These are phyloP conservation scores for Clangula hyemalis DNA, from an alignment of 2,797 vertebrate species.

Conservation along the genomic window DNA sequence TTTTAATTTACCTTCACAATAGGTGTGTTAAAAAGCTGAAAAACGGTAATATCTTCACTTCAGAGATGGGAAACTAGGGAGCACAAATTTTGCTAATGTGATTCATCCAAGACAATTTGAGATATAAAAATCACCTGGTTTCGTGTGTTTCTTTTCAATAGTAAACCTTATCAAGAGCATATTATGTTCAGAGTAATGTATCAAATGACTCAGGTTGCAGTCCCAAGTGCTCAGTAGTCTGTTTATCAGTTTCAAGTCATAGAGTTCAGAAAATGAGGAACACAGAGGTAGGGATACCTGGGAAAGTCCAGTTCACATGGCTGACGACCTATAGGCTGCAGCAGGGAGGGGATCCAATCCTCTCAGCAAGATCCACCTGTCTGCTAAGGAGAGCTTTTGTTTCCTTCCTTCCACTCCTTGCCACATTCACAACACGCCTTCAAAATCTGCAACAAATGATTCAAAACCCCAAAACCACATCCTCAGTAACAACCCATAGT, in stretches of 20 bases:
- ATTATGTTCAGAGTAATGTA: neutral
- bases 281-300: neutral
- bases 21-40: neutral
- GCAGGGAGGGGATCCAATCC: neutral
- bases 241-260: fast-evolving
- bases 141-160: neutral
- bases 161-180: neutral
- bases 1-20: neutral
- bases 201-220: fast-evolving
- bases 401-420: neutral
- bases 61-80: neutral
- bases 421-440: neutral
- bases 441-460: neutral
- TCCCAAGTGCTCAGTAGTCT: neutral
- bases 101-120: neutral
- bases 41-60: neutral
- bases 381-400: neutral
- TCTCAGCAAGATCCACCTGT: neutral
- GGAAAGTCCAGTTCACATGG: neutral
- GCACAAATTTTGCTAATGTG: neutral
- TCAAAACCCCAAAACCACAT: neutral
- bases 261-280: neutral
- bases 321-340: neutral
- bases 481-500: neutral
- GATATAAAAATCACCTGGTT: neutral